These are phyloP conservation scores for Drosophila parthenogenetica DNA, from an alignment of 2,888 invertebrate genomes.

Conservation along the genomic window DNA sequence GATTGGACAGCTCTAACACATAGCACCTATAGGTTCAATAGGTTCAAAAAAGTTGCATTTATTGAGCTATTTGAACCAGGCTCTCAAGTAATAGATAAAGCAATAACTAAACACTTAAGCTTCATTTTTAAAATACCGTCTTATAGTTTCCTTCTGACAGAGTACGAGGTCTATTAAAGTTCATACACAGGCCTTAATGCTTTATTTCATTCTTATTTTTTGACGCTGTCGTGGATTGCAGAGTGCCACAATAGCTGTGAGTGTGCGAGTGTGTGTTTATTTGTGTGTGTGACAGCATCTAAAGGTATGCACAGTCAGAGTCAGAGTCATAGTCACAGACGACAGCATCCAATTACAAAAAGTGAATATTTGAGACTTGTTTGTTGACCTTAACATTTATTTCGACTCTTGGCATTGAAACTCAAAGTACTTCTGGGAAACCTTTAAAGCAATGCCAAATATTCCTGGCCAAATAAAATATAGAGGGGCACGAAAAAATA, in stretches of 20 bases:
- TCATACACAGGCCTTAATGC: too few relatives aligned
- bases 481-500: background rate
- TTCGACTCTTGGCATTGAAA: slow-evolving; percentile 38
- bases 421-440: slow-evolving; percentile 28
- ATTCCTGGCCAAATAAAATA: slow-evolving; percentile 24
- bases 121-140: too few relatives aligned
- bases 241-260: slow-evolving; percentile 9
- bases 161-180: too few relatives aligned
- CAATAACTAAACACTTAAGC: too few relatives aligned
- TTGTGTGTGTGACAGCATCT: slow-evolving; percentile 14
- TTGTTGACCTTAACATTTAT: slow-evolving; percentile 76
- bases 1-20: too few relatives aligned
- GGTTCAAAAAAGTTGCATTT: too few relatives aligned
- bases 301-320: slow-evolving; percentile 58
- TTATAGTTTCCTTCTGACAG: too few relatives aligned
- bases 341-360: slow-evolving; percentile 77
- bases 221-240: slow-evolving; percentile 26
- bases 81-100: too few relatives aligned
- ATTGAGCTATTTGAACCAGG: too few relatives aligned
- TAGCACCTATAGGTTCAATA: too few relatives aligned
- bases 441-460: slow-evolving; percentile 44
- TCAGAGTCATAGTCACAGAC: slow-evolving; percentile 33
- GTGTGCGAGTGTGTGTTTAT: background rate
- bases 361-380: slow-evolving; percentile 72
- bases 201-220: background rate